Evolutionary conservation across 1,140 invertebrate genomes (phyloP).

Genomic region (Lamellibrachia luymesi): DNA sequence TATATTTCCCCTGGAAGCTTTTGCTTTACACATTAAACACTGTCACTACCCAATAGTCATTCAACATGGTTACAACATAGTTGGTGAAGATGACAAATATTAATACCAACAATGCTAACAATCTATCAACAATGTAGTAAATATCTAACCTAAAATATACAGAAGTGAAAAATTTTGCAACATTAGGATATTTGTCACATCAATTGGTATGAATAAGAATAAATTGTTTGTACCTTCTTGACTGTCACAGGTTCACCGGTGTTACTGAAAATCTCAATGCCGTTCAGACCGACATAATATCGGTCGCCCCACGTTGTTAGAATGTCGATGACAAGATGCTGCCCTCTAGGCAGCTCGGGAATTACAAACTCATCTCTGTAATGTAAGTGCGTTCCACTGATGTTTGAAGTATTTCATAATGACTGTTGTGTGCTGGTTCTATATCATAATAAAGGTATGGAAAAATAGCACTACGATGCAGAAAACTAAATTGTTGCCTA

Average conservation of each 20-base stretch:
- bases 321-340: conserved; percentile 69
- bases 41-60: no score
- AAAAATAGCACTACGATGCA: not conserved
- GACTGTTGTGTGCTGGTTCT: no score
- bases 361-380: conserved; percentile 58
- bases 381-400: not conserved
- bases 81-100: no score
- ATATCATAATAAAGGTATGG: no score
- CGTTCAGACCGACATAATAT: conserved; percentile 77
- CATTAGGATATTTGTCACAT: not conserved
- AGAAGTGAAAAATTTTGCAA: not conserved
- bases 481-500: not conserved
- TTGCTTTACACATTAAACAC: no score
- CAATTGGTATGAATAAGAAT: not conserved
- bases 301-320: conserved; percentile 79
- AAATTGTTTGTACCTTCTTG: conserved; percentile 44
- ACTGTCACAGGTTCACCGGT: conserved; percentile 62
- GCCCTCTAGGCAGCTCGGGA: conserved; percentile 72
- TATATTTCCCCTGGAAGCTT: no score
- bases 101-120: no score
- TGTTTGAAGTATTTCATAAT: no score
- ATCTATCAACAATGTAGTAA: no score
- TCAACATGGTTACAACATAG: no score
- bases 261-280: conserved; percentile 73
- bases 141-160: not conserved